Conservation (phyloP, 2,797 vertebrate species). For the Acanthornis magna region DNA sequence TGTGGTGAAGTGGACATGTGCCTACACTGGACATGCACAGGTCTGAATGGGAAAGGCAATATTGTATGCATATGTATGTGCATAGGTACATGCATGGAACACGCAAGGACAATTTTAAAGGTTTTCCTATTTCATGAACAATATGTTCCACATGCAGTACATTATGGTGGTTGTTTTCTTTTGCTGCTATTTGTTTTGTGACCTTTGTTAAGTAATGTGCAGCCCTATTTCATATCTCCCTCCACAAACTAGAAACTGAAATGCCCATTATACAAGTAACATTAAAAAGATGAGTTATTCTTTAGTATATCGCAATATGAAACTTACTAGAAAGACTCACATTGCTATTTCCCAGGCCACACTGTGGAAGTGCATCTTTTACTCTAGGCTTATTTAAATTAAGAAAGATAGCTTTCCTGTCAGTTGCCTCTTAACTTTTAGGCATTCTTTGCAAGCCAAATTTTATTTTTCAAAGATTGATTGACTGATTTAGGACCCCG, state of each 20-base stretch:
- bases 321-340: neutral
- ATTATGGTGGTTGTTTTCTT: neutral
- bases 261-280: neutral
- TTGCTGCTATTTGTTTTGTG: neutral
- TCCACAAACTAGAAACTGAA: neutral
- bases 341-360: neutral
- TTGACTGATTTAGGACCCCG: neutral
- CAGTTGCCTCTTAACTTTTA: neutral
- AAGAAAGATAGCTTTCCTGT: neutral
- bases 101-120: neutral
- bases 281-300: neutral
- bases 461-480: neutral
- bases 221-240: neutral
- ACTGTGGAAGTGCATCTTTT: neutral
- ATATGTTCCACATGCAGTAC: neutral
- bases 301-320: neutral
- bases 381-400: neutral
- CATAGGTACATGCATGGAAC: neutral
- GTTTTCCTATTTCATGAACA: neutral
- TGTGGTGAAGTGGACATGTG: neutral
- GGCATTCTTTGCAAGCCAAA: neutral
- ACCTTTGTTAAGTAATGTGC: neutral
- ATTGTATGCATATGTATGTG: neutral
- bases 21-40: neutral
- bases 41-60: neutral